Conservation (phyloP, 1,140 invertebrate genomes). For the Adoxophyes honmai region DNA sequence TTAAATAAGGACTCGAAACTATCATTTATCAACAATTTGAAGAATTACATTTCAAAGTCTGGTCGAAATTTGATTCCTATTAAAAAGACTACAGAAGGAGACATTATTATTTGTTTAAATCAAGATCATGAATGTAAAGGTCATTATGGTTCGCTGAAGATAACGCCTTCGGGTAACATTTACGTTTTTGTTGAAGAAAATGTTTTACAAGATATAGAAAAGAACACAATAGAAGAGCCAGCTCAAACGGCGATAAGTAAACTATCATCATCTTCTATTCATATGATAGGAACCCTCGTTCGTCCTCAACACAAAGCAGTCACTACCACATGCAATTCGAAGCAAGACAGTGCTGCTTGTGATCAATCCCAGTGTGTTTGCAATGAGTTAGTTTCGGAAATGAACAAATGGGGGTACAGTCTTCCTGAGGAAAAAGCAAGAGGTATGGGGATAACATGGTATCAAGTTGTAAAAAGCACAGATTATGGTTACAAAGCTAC, state of each 20-base stretch:
- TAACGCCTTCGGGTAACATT: slow-evolving; percentile 43
- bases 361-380: slow-evolving; percentile 40
- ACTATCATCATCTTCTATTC: background rate
- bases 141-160: slow-evolving; percentile 37
- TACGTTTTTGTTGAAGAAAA: slow-evolving; percentile 34
- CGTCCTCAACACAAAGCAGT: slow-evolving; percentile 30
- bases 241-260: background rate
- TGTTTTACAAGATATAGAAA: slow-evolving; percentile 20
- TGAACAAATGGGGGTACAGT: slow-evolving; percentile 20
- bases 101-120: slow-evolving; percentile 37
- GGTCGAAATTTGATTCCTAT: slow-evolving; percentile 32
- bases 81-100: slow-evolving; percentile 31
- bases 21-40: slow-evolving; percentile 37
- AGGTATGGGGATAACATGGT: no score
- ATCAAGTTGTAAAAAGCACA: no score
- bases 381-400: slow-evolving; percentile 16
- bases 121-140: slow-evolving; percentile 16
- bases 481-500: slow-evolving; percentile 29
- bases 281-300: slow-evolving; percentile 19
- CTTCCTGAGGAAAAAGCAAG: background rate
- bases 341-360: slow-evolving; percentile 24
- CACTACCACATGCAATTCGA: slow-evolving; percentile 34
- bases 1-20: slow-evolving; percentile 42
- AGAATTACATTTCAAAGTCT: slow-evolving; percentile 25
- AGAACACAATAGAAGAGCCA: slow-evolving; percentile 4